Evolutionary conservation across 2,888 invertebrate species (phyloP).

Genomic region (Blastobasis adustella): DNA sequence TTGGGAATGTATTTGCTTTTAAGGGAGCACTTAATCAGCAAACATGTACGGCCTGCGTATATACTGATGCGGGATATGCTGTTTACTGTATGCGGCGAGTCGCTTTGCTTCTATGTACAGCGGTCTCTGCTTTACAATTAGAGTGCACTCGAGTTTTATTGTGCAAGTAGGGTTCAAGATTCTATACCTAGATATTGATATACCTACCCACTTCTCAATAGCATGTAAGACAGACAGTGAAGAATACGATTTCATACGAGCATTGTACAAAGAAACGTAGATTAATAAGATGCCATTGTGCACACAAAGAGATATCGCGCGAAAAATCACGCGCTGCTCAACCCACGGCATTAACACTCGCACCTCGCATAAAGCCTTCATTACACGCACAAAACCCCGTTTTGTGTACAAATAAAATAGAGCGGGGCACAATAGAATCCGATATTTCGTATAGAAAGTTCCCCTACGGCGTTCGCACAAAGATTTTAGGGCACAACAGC

Average conservation of each 20-base stretch:
- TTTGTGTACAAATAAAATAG: constrained; percentile 63
- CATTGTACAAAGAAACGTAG: constrained; percentile 3
- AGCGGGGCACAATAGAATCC: constrained; percentile 55
- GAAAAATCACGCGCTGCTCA: constrained; percentile 38
- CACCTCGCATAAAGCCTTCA: constrained; percentile 70
- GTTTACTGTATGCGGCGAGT: too few relatives aligned
- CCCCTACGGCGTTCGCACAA: constrained; percentile 46
- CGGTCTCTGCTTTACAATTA: too few relatives aligned
- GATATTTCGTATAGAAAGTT: constrained; percentile 66
- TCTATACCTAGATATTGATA: too few relatives aligned
- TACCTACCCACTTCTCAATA: too few relatives aligned
- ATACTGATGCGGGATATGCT: too few relatives aligned
- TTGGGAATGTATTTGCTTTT: constrained; percentile 8
- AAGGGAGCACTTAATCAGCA: not conserved
- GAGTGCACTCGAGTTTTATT: too few relatives aligned
- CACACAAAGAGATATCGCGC: constrained; percentile 25
- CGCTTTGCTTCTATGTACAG: too few relatives aligned
- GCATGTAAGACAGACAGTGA: too few relatives aligned
- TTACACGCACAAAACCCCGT: constrained; percentile 62
- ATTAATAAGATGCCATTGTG: constrained; percentile 11
- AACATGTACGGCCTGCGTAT: too few relatives aligned
- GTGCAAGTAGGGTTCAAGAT: too few relatives aligned
- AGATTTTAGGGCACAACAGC: constrained; percentile 56
- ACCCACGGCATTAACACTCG: constrained; percentile 52
- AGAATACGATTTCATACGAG: too few relatives aligned